Percentiles rank a stretch among this genome's conserved stretches.
Conservation (phyloP, 2,113 vertebrate genomes). For the Nansenia antarctica region DNA sequence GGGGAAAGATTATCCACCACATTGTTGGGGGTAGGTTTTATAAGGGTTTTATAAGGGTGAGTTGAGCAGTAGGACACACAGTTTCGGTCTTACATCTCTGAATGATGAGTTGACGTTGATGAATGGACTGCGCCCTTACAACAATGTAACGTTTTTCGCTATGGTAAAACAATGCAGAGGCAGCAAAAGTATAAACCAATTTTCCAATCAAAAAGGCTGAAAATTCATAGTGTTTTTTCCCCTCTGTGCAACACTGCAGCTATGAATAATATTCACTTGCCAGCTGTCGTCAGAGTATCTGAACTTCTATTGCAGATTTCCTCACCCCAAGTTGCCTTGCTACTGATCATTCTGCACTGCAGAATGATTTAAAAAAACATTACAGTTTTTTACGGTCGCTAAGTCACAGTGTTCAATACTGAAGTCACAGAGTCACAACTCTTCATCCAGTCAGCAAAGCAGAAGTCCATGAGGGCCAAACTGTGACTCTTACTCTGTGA, state of each 20-base stretch:
- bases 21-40: too few relatives aligned
- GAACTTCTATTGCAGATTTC: not conserved
- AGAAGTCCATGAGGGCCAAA: too few relatives aligned
- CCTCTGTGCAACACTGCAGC: too few relatives aligned
- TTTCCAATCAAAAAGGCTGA: slow-evolving; percentile 21
- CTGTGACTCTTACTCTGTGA: too few relatives aligned
- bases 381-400: too few relatives aligned
- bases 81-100: not conserved
- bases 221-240: not conserved
- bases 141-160: slow-evolving; percentile 54
- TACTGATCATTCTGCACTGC: too few relatives aligned
- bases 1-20: too few relatives aligned
- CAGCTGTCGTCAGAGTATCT: slow-evolving; percentile 11
- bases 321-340: not conserved
- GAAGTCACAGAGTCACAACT: too few relatives aligned
- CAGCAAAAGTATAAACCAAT: slow-evolving; percentile 39
- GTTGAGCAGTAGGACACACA: not conserved
- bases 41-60: too few relatives aligned
- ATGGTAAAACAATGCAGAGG: slow-evolving; percentile 47
- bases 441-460: too few relatives aligned
- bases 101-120: not conserved
- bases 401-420: too few relatives aligned
- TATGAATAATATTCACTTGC: not conserved
- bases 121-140: slow-evolving; percentile 7
- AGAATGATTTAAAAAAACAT: too few relatives aligned